These are phyloP conservation scores for roundworm (Caenorhabditis elegans) DNA, from an alignment of 1,140 invertebrate genomes.

Conservation along the genomic window WBcel235 BX284603.4:9129001-9129500, in stretches of 20 bases:
- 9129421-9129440: background rate
- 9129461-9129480: background rate
- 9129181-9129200: slow-evolving; percentile 33
- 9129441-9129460: background rate
- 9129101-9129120: background rate
- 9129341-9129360: background rate
- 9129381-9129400: no score
- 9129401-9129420: no score
- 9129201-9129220: background rate
- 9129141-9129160: slow-evolving; percentile 31
- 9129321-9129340: background rate
- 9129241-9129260: background rate
- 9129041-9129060: background rate
- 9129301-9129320: background rate
- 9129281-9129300: background rate
- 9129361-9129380: background rate
- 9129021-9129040: background rate
- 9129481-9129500: background rate
- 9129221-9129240: background rate
- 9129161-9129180: slow-evolving; percentile 35
- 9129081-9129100: background rate
- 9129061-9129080: background rate
- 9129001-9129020: slow-evolving; percentile 23
- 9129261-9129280: background rate
- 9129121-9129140: background rate